These are phyloP conservation scores for Drosophila engyochracea DNA, from an alignment of 2,888 invertebrate genomes.

Conservation along the genomic window DNA sequence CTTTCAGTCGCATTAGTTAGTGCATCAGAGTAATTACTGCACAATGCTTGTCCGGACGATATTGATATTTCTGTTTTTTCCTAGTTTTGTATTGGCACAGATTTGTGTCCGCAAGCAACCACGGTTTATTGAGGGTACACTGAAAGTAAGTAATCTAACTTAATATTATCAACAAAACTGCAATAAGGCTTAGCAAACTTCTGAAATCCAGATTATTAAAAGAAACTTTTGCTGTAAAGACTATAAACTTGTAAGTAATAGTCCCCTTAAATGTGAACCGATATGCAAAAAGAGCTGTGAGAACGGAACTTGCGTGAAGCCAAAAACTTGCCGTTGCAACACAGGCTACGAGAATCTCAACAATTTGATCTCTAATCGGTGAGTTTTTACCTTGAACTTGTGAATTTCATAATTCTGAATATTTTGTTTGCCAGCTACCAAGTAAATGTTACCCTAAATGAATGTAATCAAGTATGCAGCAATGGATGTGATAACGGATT, in stretches of 20 bases:
- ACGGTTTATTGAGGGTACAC: rapidly evolving
- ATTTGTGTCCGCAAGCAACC: neutral
- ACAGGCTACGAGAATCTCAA: constrained; percentile 82
- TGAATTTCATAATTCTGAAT: neutral
- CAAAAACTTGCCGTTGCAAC: constrained; percentile 84
- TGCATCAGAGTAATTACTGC: constrained; percentile 2
- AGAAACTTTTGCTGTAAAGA: constrained; percentile 59
- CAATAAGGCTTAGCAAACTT: neutral
- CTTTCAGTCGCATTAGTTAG: constrained; percentile 39
- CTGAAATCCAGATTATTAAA: rapidly evolving
- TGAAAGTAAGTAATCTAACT: neutral
- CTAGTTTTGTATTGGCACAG: constrained; percentile 20
- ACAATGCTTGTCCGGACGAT: constrained; percentile 43
- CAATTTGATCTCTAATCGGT: constrained; percentile 34
- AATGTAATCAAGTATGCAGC: constrained; percentile 55
- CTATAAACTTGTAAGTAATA: constrained; percentile 18
- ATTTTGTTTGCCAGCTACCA: constrained; percentile 49
- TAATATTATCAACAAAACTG: neutral
- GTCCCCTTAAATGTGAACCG: constrained; percentile 52
- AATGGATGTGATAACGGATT: constrained; percentile 58
- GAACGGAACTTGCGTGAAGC: constrained; percentile 76
- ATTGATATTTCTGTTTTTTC: constrained; percentile 39
- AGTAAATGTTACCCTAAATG: constrained; percentile 23
- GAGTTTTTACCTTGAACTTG: neutral
- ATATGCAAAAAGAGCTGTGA: constrained; percentile 61